Evolutionary conservation across 1,140 invertebrate species (phyloP), one percentile per base, ranked within the genome.

Genomic region (Rhynchophorus ferrugineus): DNA sequence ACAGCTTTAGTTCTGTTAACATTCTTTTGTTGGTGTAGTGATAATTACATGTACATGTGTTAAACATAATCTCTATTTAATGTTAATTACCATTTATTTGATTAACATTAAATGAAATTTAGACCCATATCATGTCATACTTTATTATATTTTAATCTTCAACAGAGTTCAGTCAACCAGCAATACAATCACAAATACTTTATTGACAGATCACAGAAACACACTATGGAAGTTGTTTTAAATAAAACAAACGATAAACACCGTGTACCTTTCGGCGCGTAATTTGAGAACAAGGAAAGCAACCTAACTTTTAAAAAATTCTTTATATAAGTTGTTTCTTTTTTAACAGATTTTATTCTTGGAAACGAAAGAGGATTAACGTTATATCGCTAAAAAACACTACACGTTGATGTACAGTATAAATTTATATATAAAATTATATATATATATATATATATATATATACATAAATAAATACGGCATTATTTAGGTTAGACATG

Each of bases 291-390:
- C 7, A 42, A 36, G 17, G 22, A 20, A 49, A 46, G 20, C 36
- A 17, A 53, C 43, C 44, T 38, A 17, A 53, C 43, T 45, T 38
- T 33, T 34, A 29, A 29, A 20, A 18, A 3, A 44, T 35, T 59
- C 60, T 60, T 44, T 63, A 60, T 63, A 61, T 51, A 63, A 61
- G 60, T 63, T 63, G 51, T 61, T 61, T 60, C 49, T 55, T 61
- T n/a, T n/a, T 61, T 61, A 44, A 56, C 44, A 61, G 53, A 63
- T 57, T 61, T 61, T 63, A 61, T 61, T 61, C 57, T 60, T 57
- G 54, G n/a, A 63, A 59, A 57, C 36, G 54, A 54, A 53, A 57
- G 42, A 53, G 34, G 53, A 35, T 49, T 49, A 37, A 44, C 44
- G 37, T 53, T 53, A 43, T 53, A 53, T 45, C 39, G 44, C 29